Evolutionary conservation across 2,888 invertebrate genomes (phyloP).

Genomic region (Drepanosiphum platanoidis): DNA sequence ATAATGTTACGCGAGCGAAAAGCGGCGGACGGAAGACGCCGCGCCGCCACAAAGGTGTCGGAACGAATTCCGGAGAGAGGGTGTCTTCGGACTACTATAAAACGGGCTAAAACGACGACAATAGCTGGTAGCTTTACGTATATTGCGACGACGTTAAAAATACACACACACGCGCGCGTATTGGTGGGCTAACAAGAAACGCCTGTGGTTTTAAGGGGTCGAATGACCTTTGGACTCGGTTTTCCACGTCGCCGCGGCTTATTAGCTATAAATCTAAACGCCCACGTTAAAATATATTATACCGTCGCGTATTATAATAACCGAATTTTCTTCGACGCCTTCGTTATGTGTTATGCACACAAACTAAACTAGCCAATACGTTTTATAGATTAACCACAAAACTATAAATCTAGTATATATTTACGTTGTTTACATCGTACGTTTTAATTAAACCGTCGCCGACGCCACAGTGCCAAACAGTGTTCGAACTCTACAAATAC

Average conservation of each 20-base stretch:
- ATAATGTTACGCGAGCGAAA: not conserved
- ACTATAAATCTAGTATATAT: no score
- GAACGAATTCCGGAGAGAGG: constrained; percentile 17
- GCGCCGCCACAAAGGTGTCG: constrained; percentile 35
- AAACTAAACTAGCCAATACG: no score
- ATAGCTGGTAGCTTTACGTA: not conserved
- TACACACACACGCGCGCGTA: not conserved
- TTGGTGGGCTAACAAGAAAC: no score
- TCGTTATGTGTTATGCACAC: no score
- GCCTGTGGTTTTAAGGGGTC: constrained; percentile 34
- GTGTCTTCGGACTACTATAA: constrained; percentile 24
- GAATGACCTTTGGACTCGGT: not conserved
- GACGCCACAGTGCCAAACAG: no score
- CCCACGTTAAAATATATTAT: not conserved
- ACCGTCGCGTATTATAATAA: not conserved
- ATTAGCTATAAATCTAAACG: not conserved
- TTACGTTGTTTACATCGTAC: no score
- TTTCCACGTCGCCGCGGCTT: not conserved
- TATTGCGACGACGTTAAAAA: constrained; percentile 42
- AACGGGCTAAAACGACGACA: not conserved
- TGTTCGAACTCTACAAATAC: no score
- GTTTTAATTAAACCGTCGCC: no score
- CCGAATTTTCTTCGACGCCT: not conserved
- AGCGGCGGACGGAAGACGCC: not conserved
- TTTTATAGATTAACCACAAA: no score